Percentiles rank a stretch among this genome's conserved stretches.
Conservation (phyloP, 2,113 vertebrate genomes). For the Tor tambroides region DNA sequence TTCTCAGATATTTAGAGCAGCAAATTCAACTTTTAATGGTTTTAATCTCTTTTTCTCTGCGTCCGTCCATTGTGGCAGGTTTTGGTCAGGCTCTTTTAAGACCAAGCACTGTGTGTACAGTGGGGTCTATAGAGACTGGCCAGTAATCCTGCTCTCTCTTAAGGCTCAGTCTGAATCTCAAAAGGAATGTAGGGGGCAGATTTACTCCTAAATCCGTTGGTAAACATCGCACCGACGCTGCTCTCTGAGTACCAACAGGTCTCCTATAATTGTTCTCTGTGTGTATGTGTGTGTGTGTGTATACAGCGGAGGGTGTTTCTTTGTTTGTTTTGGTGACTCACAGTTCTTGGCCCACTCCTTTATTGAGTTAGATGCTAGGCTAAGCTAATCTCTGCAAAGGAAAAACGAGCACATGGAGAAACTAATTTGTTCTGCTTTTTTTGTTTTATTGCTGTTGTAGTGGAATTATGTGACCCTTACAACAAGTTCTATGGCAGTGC, state of each 20-base stretch:
- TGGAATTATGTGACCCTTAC: constrained; percentile 1
- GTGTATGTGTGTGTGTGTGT: constrained; percentile 38
- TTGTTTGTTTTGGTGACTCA: constrained; percentile 55
- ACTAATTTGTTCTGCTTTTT: neutral
- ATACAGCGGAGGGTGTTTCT: constrained; percentile 52
- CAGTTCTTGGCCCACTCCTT: constrained; percentile 45
- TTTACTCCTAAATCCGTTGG: constrained; percentile 61
- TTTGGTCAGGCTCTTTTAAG: constrained; percentile 48
- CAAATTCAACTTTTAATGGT: constrained; percentile 37
- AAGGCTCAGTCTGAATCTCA: constrained; percentile 62
- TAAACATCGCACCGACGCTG: constrained; percentile 55
- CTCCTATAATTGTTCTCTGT: constrained; percentile 50
- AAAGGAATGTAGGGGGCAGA: constrained; percentile 60
- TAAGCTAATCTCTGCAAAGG: constrained; percentile 17
- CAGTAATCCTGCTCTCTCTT: constrained; percentile 58
- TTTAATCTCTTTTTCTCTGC: constrained; percentile 22
- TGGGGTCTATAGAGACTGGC: constrained; percentile 54
- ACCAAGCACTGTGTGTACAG: constrained; percentile 53
- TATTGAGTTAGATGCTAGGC: constrained; percentile 37
- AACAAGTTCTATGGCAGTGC: neutral
- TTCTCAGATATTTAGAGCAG: neutral
- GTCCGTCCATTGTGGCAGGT: constrained; percentile 24
- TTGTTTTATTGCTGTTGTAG: neutral
- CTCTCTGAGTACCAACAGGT: constrained; percentile 54
- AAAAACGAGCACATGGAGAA: neutral